phyloP scores from a whole-genome alignment of 2,888 invertebrate genomes.

The Tiliacea aurago region DNA sequence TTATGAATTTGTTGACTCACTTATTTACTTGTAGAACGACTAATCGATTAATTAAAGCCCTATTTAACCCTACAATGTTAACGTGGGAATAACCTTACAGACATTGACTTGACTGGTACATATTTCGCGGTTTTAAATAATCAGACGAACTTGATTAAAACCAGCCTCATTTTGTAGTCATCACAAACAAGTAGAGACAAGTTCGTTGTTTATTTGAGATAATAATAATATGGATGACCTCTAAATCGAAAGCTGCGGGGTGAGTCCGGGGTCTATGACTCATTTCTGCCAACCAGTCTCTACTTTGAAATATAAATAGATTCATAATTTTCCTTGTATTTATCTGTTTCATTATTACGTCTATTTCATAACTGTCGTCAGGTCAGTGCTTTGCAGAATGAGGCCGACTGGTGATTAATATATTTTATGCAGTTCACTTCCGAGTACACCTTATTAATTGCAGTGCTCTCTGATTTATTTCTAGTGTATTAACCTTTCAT shows the following conservation, averaged over 20 bases:
- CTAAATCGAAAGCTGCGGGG: slow-evolving; percentile 69
- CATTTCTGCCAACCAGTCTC: slow-evolving; percentile 57
- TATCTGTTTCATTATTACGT: slow-evolving; percentile 55
- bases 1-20: slow-evolving; percentile 38
- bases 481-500: slow-evolving; percentile 26
- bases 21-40: slow-evolving; percentile 25
- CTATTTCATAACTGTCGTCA: slow-evolving; percentile 50
- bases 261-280: slow-evolving; percentile 61
- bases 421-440: slow-evolving; percentile 48
- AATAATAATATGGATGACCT: slow-evolving; percentile 68
- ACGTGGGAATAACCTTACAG: not conserved
- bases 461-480: slow-evolving; percentile 33
- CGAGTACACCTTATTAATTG: slow-evolving; percentile 50
- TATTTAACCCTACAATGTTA: not conserved
- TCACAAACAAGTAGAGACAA: slow-evolving; percentile 55
- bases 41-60: not conserved
- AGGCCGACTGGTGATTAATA: slow-evolving; percentile 56
- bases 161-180: slow-evolving; percentile 28
- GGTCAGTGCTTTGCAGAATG: slow-evolving; percentile 53
- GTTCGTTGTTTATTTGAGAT: slow-evolving; percentile 52
- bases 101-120: too few relatives aligned
- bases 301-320: slow-evolving; percentile 56
- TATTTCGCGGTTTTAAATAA: slow-evolving; percentile 6
- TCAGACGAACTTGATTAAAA: slow-evolving; percentile 7
- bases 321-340: slow-evolving; percentile 55